Evolutionary conservation across 2,888 invertebrate species (phyloP), one percentile per base, ranked within the genome.

Genomic region (Heliconius hortense): DNA sequence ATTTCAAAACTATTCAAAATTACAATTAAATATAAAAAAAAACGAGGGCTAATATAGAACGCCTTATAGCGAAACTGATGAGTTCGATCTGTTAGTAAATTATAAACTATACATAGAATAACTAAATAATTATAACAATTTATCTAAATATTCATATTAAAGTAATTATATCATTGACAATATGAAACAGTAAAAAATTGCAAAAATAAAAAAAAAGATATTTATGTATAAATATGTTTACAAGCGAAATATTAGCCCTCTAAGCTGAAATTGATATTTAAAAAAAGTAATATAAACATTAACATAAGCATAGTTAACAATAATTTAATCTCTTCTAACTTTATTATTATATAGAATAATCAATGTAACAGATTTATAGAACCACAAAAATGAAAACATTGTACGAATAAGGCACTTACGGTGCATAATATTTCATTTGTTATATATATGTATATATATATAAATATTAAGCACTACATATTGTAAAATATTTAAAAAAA

Each of bases 251-350:
- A 62, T 71, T 71, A 71, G 28, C 71, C 60, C 71, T 62, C 71
- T 78, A 79, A 78, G 79, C 75, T 78, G 80, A 82, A 76, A 82
- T 79, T 80, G 78, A 79, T 80, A 81, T 77, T 69, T 81, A 79
- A 81, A 79, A 81, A 84, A 82, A 80, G 68, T 69, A 53, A 83
- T 85, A 88, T 88, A 90, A 89, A 88, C 88, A 90, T 90, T 91
- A 92, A 92, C 89, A 90, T 92, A 86, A 92, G 92, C 88, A 90
- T 91, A 92, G 89, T 93, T 92, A 94, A 93, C 93, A 93, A 93
- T 93, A 93, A 93, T 93, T 93, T 93, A 93, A 93, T 93, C 92
- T 93, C 92, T 88, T 91, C 90, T 91, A 91, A 88, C 88, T 90
- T 90, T 90, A 89, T 89, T 89, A 89, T 90, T 88, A 86, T 88